phyloP scores from a whole-genome alignment of 2,888 invertebrate genomes.

The Desoria tigrina region DNA sequence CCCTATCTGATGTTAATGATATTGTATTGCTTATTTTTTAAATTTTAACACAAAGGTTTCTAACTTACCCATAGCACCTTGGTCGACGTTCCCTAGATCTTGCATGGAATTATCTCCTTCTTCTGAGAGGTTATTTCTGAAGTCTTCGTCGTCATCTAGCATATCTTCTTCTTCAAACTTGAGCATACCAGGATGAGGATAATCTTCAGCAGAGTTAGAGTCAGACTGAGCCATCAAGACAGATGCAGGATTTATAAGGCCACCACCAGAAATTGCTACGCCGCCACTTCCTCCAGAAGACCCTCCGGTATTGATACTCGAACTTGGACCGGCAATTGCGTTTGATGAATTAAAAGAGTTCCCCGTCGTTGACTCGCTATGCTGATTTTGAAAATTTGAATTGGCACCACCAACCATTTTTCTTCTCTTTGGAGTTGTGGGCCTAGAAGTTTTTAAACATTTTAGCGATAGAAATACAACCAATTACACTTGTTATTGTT shows the following conservation, averaged over 20 bases:
- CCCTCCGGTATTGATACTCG: constrained; percentile 6
- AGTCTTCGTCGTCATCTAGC: constrained; percentile 39
- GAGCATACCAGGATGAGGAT: constrained; percentile 35
- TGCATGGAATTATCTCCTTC: constrained; percentile 50
- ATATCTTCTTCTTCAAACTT: constrained; percentile 47
- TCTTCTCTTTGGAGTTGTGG: constrained; percentile 49
- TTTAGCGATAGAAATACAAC: too few species aligned
- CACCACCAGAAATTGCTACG: background rate
- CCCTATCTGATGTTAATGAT: background rate
- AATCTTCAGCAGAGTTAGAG: constrained; percentile 31
- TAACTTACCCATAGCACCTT: constrained; percentile 44
- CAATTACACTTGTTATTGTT: background rate
- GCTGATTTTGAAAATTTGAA: background rate
- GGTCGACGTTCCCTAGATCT: constrained; percentile 34
- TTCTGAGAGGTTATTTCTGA: constrained; percentile 41
- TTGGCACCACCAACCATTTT: constrained; percentile 26
- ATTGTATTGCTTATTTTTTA: background rate
- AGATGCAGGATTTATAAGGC: background rate
- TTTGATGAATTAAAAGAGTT: background rate
- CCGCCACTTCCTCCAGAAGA: constrained; percentile 16
- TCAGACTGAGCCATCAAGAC: constrained; percentile 15
- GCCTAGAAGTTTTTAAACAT: constrained; percentile 33
- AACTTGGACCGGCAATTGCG: constrained; percentile 32
- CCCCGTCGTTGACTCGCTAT: background rate
- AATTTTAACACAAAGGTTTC: background rate